Evolutionary conservation across 1,140 invertebrate genomes (phyloP), one percentile per base, ranked within the genome.

Genomic region (Vollenhovia emeryi): DNA sequence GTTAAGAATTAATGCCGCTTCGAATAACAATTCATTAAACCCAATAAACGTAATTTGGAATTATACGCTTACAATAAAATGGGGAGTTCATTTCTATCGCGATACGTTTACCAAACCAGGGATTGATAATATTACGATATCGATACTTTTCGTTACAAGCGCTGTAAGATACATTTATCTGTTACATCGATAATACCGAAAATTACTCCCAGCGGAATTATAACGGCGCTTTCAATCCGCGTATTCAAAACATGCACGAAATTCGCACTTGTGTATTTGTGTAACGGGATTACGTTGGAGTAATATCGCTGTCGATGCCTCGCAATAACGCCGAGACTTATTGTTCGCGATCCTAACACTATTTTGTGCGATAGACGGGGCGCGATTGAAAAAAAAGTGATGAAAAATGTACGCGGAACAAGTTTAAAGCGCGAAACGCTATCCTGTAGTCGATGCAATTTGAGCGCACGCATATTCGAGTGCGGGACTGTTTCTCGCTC

Each of bases 331-430:
- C 36, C 78, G 36, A 73, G 78, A 82, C 78, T 82, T 82, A 82
- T 82, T 82, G 78, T 82, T 73, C 66, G 78, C 66, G 78, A 82
- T 82, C 50, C 78, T 82, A 82, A 82, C 50, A 69, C 50, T 82
- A 43, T 82, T 82, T 82, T 55, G 50, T 24, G 66, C 78, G 78
- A 82, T 73, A 73, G 78, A 82, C 66, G 48, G 11, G 78, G 24
- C 50, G 52, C 78, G 64, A 82, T 82, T 82, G 66, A 82, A 80
- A 80, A 79, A 82, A 82, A 82, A 73, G 50, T 50, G 78, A 82
- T 82, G 78, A 82, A 82, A 82, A 82, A 82, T 82, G 78, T 82
- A 82, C 66, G 66, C 40, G 78, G 64, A 82, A 82, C 78, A 82
- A 82, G 78, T 82, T 82, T 82, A 82, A 82, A 82, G 36, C 78